Evolutionary conservation across 2,888 invertebrate species (phyloP).

Genomic region (Parnassius apollo): DNA sequence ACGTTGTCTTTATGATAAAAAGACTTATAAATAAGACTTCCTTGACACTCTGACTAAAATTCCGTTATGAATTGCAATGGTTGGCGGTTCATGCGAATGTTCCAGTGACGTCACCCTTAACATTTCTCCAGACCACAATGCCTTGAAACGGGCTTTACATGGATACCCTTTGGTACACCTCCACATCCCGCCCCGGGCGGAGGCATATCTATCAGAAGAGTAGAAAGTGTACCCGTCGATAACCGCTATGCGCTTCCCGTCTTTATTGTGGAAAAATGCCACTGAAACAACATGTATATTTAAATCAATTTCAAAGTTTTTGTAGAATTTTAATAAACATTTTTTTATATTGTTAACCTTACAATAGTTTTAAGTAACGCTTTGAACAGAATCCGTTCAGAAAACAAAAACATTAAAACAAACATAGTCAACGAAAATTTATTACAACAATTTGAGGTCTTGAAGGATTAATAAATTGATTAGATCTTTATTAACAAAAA

Average conservation of each 20-base stretch:
- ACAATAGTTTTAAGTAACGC: too few species aligned
- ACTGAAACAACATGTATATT: slow-evolving; percentile 37
- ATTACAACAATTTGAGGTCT: too few species aligned
- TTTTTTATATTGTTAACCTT: too few species aligned
- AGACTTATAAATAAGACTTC: neutral
- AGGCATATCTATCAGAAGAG: slow-evolving; percentile 32
- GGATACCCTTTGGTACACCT: slow-evolving; percentile 49
- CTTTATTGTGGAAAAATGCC: slow-evolving; percentile 38
- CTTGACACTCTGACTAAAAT: slow-evolving; percentile 30
- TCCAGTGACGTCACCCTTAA: slow-evolving; percentile 37
- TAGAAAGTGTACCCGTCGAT: slow-evolving; percentile 47
- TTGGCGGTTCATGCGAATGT: slow-evolving; percentile 44
- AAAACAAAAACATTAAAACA: too few species aligned
- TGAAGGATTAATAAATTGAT: too few species aligned
- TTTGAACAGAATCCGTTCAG: too few species aligned
- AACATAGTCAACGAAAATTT: too few species aligned
- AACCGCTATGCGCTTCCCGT: slow-evolving; percentile 45
- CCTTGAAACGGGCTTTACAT: slow-evolving; percentile 51
- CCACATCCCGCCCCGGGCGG: slow-evolving; percentile 41
- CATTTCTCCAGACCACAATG: slow-evolving; percentile 36
- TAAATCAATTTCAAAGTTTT: neutral
- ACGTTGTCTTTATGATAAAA: neutral
- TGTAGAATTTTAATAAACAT: too few species aligned
- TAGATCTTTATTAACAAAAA: too few species aligned
- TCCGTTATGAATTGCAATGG: slow-evolving; percentile 35